Evolutionary conservation across 2,888 invertebrate species (phyloP), one percentile per base, ranked within the genome.

Genomic region (Suillia variegata): DNA sequence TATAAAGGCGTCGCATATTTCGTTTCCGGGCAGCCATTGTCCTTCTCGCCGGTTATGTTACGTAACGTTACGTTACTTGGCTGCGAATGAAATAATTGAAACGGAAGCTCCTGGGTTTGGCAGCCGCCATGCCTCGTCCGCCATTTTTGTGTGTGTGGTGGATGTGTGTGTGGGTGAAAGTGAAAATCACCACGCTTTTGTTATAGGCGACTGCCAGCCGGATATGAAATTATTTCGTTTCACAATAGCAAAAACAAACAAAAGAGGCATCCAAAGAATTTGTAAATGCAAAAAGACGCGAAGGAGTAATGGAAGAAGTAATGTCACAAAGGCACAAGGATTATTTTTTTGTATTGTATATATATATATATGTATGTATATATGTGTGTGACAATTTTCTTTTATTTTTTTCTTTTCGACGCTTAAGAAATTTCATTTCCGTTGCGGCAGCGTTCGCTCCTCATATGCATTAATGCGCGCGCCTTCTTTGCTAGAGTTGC

Each of bases 71-170:
- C 38, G n/a, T 38, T 38, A 38, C 38, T 13, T n/a, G n/a, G 3
- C 20, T 17, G 45, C 45, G 20, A 17, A 45, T 45, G 13, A 20
- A 45, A 45, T 78, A 78, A 77, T 77, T 77, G 79, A 78, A 78
- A 76, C 76, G 77, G 78, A 78, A 76, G 74, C 74, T 62, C 59
- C 69, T 71, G 67, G 75, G 67, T 73, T 71, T 70, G 72, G 71
- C 71, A 67, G 68, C 69, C 62, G 17, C 12, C 3, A 45, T 15
- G 31, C n/a, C n/a, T n/a, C n/a, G n/a, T n/a, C n/a, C n/a, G n/a
- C n/a, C n/a, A n/a, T n/a, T n/a, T n/a, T n/a, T n/a, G n/a, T n/a
- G n/a, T n/a, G n/a, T n/a, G n/a, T n/a, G n/a, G n/a, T n/a, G n/a
- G n/a, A n/a, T n/a, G n/a, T n/a, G n/a, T n/a, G n/a, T n/a, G 15